These are phyloP conservation scores for Dione vanillae DNA, from an alignment of 2,888 invertebrate genomes.

Conservation along the genomic window DNA sequence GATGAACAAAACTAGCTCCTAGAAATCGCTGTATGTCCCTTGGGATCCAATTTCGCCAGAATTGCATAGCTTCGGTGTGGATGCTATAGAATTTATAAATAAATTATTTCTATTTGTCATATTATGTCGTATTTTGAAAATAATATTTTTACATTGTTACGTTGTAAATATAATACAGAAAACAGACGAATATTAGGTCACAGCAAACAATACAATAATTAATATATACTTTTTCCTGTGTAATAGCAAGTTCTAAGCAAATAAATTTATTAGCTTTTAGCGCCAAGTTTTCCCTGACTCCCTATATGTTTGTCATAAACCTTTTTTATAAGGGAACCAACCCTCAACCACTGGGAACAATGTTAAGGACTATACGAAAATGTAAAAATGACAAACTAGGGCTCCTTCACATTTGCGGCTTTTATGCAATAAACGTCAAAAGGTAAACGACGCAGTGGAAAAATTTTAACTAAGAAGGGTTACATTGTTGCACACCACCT, in stretches of 20 bases:
- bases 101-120: constrained; percentile 62
- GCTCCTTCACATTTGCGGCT: constrained; percentile 61
- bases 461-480: constrained; percentile 45
- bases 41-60: constrained; percentile 76
- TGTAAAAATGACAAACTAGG: constrained; percentile 66
- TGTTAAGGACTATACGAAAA: constrained; percentile 51
- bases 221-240: constrained; percentile 24
- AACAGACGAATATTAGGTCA: not conserved
- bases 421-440: constrained; percentile 60
- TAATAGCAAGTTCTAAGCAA: constrained; percentile 39
- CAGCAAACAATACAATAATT: constrained; percentile 3
- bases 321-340: constrained; percentile 69
- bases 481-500: constrained; percentile 42
- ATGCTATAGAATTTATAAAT: constrained; percentile 49
- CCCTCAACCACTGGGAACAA: constrained; percentile 59
- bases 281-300: constrained; percentile 53
- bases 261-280: constrained; percentile 49
- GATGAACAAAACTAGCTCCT: constrained; percentile 67
- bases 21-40: constrained; percentile 74
- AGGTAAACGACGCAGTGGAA: constrained; percentile 45
- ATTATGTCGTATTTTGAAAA: not conserved
- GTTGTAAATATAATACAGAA: constrained; percentile 48
- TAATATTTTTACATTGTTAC: not conserved
- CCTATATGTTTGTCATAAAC: constrained; percentile 79
- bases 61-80: constrained; percentile 56